Evolutionary conservation across 2,888 invertebrate species (phyloP), one percentile per base, ranked within the genome.

Genomic region (Metacarcinus magister): DNA sequence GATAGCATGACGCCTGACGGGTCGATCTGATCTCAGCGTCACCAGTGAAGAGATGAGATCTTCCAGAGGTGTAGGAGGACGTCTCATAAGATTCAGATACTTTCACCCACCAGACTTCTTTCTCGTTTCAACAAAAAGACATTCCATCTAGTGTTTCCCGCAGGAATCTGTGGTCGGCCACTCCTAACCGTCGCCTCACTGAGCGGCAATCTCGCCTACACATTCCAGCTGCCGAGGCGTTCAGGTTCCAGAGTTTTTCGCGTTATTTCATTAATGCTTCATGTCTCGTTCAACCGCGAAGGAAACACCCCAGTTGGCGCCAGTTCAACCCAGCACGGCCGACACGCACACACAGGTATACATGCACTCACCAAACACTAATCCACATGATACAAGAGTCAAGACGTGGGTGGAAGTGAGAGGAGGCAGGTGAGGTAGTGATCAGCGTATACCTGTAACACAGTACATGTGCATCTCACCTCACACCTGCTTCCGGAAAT

Each of bases 401-500:
- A 13, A 39, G 87, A 39, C 39, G 39, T 82, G 75, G 75, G 75
- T 28, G 75, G 75, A 10, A 82, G 75, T 7, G 32, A 82, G 75
- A 82, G 75, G 75, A 82, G 75, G n/a, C 75, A 82, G 75, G 75
- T 87, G 39, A 87, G 87, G 87, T 87, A 87, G 87, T 87, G 39
- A 39, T 87, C 39, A 39, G 19, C 39, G 39, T 39, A 10, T 87
- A 87, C 87, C 87, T 87, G 87, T 87, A 39, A 82, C 75, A n/a
- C 60, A 28, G 75, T 75, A 75, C 75, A 75, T 75, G 75, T 75
- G 75, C 75, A 75, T 87, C 87, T 39, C 87, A 16, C 87, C 87
- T 87, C 87, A 87, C 75, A 75, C 75, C 75, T 75, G 87, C 87
- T 39, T 82, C 87, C 87, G 87, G 87, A 87, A 87, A 87, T 32